Base-by-base conservation (phyloP, 2,797 vertebrate genomes). In the Rousettus madagascariensis region DNA sequence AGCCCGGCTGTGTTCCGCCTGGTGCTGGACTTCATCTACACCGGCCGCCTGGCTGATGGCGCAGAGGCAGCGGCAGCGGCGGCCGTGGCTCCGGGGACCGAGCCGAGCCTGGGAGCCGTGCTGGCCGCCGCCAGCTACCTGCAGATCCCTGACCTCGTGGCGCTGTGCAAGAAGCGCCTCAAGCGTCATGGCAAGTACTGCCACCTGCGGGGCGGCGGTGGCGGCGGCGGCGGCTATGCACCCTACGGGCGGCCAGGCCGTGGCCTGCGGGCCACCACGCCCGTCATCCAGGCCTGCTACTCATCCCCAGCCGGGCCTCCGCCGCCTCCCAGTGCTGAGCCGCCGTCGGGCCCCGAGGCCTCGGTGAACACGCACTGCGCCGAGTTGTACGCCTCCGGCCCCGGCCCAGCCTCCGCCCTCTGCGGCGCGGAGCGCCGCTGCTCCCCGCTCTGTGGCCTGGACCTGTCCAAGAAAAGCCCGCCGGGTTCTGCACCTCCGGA, bases 21-120 rank as follows among this genome's bases (percentile, higher is more conserved):
- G 97, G 99, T 99, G 98, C 98, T 99, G 98, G 99, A 99, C 98
- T 99, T 99, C 98, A 99, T 99, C 98, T 99, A 99, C 98, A 99
- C 99, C 3, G 99, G 99, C 78, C 99, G 99, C 78, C 98, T 99
- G 96, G 99, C 97, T 7, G 99, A 99, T 3, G 99, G 99, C 5
- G 99, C 99, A 84, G 97, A 98, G 85, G 97, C 96, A 0, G 97
- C 97, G 0, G 95, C 97, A 0, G 95, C 97, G 0, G 97, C 96
- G 0, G 92, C 97, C 0, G 97, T 96, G 92, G 97, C 97, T 33
- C 99, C 99, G 33, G 98, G 98, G 7, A 98, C 98, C 24, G 99
- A 99, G 98, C 99, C 99, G 97, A 99, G 99, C 97, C 98, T 99
- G 93, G 99, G 99, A 0, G 99, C 99, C 0, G 99, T 99, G 89